Evolutionary conservation across 2,888 invertebrate species (phyloP).

Genomic region (Dasypolia templi): DNA sequence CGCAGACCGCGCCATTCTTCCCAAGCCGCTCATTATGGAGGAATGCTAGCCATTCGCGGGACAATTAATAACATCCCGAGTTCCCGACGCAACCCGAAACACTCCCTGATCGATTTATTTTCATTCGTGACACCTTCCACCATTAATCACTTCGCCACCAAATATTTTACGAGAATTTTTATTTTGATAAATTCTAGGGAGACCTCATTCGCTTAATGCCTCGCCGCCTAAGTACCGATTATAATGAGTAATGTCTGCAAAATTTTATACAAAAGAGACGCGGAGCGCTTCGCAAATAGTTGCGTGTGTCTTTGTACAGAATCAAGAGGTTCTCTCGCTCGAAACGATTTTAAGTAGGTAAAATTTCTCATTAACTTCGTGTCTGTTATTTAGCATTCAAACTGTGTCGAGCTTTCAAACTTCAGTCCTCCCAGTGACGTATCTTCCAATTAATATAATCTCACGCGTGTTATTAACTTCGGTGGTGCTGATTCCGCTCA

Average conservation of each 20-base stretch:
- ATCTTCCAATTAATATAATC: slow-evolving; percentile 64
- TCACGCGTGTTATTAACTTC: slow-evolving; percentile 59
- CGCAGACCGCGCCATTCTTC: slow-evolving; percentile 68
- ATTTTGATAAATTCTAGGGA: slow-evolving; percentile 61
- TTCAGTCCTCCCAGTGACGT: slow-evolving; percentile 60
- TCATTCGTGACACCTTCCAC: slow-evolving; percentile 63
- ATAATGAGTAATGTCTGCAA: slow-evolving; percentile 54
- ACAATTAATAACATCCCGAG: slow-evolving; percentile 70
- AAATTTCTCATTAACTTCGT: slow-evolving; percentile 38
- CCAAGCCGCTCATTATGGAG: slow-evolving; percentile 69
- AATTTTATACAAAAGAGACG: slow-evolving; percentile 47
- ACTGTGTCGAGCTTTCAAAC: slow-evolving; percentile 47
- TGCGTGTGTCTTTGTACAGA: slow-evolving; percentile 38
- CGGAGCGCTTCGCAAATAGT: slow-evolving; percentile 43
- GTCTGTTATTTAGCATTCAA: slow-evolving; percentile 57
- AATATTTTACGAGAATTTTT: slow-evolving; percentile 67
- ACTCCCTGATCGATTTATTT: slow-evolving; percentile 69
- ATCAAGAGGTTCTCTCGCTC: slow-evolving; percentile 31
- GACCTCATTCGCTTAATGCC: slow-evolving; percentile 58
- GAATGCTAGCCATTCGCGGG: slow-evolving; percentile 66
- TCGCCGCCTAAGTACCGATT: slow-evolving; percentile 53
- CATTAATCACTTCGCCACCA: slow-evolving; percentile 66
- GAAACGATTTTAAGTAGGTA: slow-evolving; percentile 20
- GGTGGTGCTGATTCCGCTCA: slow-evolving; percentile 56
- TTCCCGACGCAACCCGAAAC: slow-evolving; percentile 55